Evolutionary conservation across 1,140 invertebrate species (phyloP), one percentile per base, ranked within the genome.

Genomic region (Bemisia tabaci): DNA sequence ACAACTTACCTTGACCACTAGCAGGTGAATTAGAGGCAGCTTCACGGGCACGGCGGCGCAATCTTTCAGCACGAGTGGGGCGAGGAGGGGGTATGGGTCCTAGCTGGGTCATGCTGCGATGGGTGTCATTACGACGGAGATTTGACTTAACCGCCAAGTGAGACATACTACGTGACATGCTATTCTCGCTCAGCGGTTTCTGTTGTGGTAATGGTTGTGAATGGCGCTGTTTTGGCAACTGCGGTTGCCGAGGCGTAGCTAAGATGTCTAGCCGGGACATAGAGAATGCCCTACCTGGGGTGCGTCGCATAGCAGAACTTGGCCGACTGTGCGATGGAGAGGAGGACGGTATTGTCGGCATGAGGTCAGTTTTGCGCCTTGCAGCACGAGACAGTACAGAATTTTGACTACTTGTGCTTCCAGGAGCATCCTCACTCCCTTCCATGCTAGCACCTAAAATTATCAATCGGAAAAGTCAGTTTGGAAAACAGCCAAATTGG

Each of bases 211-310:
- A 48, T 48, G 33, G 33, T 48, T 48, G 33, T 9, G 17, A 9
- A 9, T 48, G 33, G 33, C 33, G 33, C 17, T 48, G 5, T n/a
- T n/a, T n/a, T n/a, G n/a, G n/a, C n/a, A n/a, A n/a, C 5, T 5
- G 5, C 33, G 33, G 33, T 48, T 61, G 68, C 73, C 73, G 67
- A 71, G 71, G 69, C 76, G 63, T 74, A 72, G 88, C 82, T 77
- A 92, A 81, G 74, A 88, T 85, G 83, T 94, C 91, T 81, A 94
- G 83, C 73, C 92, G 86, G 73, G 90, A 90, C 90, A 94, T 92
- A 74, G 91, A 93, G 81, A 89, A 89, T 73, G 91, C 90, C 84
- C 91, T 92, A 77, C 77, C 78, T 78, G 76, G 74, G 64, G 76
- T 71, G 58, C 71, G 65, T 66, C 63, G 65, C 63, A 63, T 67